phyloP scores from a whole-genome alignment of 2,113 vertebrate genomes.

The Epinephelus fuscoguttatus region DNA sequence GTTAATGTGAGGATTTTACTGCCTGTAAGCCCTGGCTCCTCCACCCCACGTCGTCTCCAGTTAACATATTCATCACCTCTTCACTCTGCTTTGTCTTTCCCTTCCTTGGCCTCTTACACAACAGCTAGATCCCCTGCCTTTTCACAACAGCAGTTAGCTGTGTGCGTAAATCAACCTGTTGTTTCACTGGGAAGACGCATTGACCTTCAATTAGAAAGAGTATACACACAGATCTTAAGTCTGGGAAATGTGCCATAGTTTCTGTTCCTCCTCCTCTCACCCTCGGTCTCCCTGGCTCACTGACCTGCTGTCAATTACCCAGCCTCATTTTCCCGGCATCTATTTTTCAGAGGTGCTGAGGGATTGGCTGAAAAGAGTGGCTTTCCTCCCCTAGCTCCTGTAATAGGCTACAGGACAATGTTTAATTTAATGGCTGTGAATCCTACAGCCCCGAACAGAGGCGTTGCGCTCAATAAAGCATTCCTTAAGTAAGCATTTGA shows the following conservation, averaged over 20 bases:
- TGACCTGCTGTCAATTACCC: constrained; percentile 60
- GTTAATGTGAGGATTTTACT: constrained; percentile 69
- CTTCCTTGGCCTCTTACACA: constrained; percentile 29
- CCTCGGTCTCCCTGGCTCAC: constrained; percentile 32
- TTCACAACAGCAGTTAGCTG: background rate
- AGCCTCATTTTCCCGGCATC: constrained; percentile 51
- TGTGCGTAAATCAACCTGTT: constrained; percentile 45
- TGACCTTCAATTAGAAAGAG: constrained; percentile 54
- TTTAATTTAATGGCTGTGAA: constrained; percentile 65
- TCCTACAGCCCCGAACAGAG: constrained; percentile 33
- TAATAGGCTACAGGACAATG: constrained; percentile 49
- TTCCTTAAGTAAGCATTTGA: constrained; percentile 47
- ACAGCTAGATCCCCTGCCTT: background rate
- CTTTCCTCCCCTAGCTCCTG: constrained; percentile 9
- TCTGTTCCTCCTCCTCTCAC: constrained; percentile 26
- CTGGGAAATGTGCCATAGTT: constrained; percentile 44
- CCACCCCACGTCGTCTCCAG: constrained; percentile 47
- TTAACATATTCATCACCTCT: constrained; percentile 68
- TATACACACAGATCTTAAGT: constrained; percentile 24
- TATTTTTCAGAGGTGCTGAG: constrained; percentile 52
- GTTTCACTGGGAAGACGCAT: constrained; percentile 16
- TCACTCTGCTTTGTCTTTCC: constrained; percentile 36
- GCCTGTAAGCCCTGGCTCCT: constrained; percentile 60
- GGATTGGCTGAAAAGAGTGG: constrained; percentile 28
- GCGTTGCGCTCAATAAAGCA: constrained; percentile 51